Base-by-base conservation (phyloP, 2,797 vertebrate species). In the Orientallactaga sibirica region DNA sequence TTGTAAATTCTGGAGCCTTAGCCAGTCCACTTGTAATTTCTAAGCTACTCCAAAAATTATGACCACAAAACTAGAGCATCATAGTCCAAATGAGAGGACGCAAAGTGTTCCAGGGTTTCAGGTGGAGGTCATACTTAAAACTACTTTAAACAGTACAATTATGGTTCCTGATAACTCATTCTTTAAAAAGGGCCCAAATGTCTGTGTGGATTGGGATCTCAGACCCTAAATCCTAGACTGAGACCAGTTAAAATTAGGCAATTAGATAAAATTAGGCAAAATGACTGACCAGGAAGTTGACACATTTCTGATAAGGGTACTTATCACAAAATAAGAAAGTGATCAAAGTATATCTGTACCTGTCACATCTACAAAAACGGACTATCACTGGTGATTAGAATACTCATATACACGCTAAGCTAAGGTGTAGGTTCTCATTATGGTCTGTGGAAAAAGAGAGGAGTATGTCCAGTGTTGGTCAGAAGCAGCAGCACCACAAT, bases 41-140 rank as follows among this genome's bases (percentile, higher is more conserved):
- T 41, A 64, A 76, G n/a, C 37, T 29, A 62, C 22, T 67, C 12
- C n/a, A 82, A 58, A 80, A 20, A 37, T 27, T 74, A 86, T 75
- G 64, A 20, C 6, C 33, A 33, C 10, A 77, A 70, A 76, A 74
- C 68, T 58, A 4, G 8, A 58, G 6, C 2, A 0, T 3, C 29
- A 33, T 41, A 10, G 18, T 61, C 14, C 27, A 82, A 71, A 84
- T 55, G 19, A 55, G 6, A 84, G 67, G 52, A 25, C n/a, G 68
- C 41, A 33, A 37, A 81, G 2, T 20, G 19, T 58, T 55, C 33
- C 11, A 18, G 14, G 3, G 6, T 62, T 88, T 18, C 29, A 52
- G 24, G 7, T 58, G 64, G 20, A 88, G 25, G 15, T 87, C 19
- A 78, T 91, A 52, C 33, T 80, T 77, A 29, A 78, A 86, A 95